Evolutionary conservation across 2,113 vertebrate genomes (phyloP).

Genomic region (Tympanuchus pallidicinctus): DNA sequence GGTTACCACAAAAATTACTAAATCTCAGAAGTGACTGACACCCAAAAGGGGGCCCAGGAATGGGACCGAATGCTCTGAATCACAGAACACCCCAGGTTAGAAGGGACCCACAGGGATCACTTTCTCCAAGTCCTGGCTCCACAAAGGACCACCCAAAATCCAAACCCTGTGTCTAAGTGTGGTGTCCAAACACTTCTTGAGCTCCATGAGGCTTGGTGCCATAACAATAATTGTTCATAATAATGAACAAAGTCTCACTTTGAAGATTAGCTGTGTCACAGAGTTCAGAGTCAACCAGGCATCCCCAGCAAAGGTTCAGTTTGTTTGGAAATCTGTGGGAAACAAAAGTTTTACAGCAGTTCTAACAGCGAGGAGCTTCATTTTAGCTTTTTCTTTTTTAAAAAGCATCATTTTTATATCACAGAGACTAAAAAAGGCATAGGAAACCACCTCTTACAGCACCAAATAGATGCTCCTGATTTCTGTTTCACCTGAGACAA

Average conservation of each 20-base stretch:
- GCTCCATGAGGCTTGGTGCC: neutral
- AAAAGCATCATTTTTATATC: neutral
- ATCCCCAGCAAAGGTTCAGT: neutral
- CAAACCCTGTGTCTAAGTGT: neutral
- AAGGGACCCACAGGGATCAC: neutral
- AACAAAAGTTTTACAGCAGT: neutral
- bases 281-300: neutral
- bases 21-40: neutral
- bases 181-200: neutral
- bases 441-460: neutral
- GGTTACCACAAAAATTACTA: no score
- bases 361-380: neutral
- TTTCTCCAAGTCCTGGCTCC: neutral
- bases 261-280: neutral
- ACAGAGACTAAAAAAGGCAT: neutral
- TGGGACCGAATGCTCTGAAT: neutral
- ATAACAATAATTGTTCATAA: neutral
- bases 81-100: neutral
- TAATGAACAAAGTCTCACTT: neutral
- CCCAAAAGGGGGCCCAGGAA: neutral
- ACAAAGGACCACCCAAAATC: neutral
- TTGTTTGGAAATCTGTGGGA: neutral
- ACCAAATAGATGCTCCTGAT: neutral
- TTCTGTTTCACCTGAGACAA: neutral
- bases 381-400: neutral